Percentiles rank a stretch among this genome's conserved stretches.
Evolutionary conservation across 2,113 vertebrate species (phyloP).

Genomic region (human): GRCh38 chr3:142549001-142549500

Average conservation of each 20-base stretch:
- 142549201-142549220: conserved; percentile 32
- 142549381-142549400: background rate
- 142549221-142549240: conserved; percentile 47
- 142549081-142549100: background rate
- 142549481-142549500: conserved; percentile 95
- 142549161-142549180: background rate
- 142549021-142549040: background rate
- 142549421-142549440: conserved; percentile 11
- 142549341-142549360: background rate
- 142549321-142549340: background rate
- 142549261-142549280: background rate
- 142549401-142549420: background rate
- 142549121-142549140: background rate
- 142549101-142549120: conserved; percentile 33
- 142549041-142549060: background rate
- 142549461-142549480: conserved; percentile 86
- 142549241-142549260: conserved; percentile 3
- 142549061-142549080: conserved; percentile 33
- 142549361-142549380: background rate
- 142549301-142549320: conserved; percentile 51
- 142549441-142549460: conserved; percentile 31
- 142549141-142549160: background rate
- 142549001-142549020: background rate
- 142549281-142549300: conserved; percentile 46
- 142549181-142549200: background rate